Conservation (phyloP, 92 coral and sea anemone species). For the Hydrozoanthus gracilis region DNA sequence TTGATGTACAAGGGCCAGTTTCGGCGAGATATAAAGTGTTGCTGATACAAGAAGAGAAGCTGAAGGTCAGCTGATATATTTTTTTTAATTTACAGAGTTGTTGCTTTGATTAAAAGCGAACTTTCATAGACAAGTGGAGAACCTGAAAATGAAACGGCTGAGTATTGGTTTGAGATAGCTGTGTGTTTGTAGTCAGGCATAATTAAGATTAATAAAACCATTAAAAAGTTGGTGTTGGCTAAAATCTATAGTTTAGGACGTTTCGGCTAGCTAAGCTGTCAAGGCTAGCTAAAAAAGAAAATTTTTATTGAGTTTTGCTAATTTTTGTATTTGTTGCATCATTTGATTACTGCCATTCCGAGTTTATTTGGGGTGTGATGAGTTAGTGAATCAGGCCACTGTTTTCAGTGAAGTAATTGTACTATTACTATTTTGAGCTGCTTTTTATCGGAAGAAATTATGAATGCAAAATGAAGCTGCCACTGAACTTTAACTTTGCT, state of each 20-base stretch:
- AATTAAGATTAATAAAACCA: too few relatives aligned
- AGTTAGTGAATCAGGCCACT: neutral
- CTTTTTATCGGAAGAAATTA: too few relatives aligned
- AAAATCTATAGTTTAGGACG: too few relatives aligned
- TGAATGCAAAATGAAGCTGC: too few relatives aligned
- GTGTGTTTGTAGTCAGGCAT: neutral
- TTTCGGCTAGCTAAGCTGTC: too few relatives aligned
- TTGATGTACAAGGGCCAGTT: slow-evolving; percentile 83
- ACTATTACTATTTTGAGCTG: neutral
- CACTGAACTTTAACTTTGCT: neutral
- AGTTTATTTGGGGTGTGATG: too few relatives aligned
- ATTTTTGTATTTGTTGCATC: too few relatives aligned
- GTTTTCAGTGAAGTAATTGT: neutral
- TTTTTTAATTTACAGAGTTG: neutral
- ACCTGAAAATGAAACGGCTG: neutral
- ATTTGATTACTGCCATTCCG: too few relatives aligned
- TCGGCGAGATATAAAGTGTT: slow-evolving; percentile 90
- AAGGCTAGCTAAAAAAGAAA: too few relatives aligned
- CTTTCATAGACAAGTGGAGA: neutral
- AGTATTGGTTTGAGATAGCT: neutral
- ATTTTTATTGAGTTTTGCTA: too few relatives aligned
- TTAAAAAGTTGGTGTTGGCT: too few relatives aligned
- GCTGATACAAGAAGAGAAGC: slow-evolving; percentile 86
- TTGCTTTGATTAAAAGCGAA: too few relatives aligned
- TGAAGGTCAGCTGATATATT: slow-evolving; percentile 66